Evolutionary conservation across 2,888 invertebrate genomes (phyloP).

Genomic region (Polietes domitor): DNA sequence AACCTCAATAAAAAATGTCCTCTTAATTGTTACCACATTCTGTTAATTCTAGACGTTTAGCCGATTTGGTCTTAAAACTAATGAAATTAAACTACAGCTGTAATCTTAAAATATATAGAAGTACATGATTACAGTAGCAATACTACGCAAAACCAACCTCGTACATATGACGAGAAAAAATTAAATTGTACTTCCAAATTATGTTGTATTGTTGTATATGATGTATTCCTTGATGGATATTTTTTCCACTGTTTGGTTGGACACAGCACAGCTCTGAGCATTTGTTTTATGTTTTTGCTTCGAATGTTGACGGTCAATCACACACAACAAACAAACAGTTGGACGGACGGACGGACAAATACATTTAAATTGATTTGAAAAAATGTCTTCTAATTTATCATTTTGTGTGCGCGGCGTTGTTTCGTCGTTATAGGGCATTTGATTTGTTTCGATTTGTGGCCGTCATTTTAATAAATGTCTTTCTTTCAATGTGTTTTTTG

Average conservation of each 20-base stretch:
- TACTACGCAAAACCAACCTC: neutral
- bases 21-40: too few species aligned
- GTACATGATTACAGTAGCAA: too few species aligned
- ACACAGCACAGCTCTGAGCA: constrained; percentile 6
- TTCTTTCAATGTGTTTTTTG: constrained; percentile 34
- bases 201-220: constrained; percentile 61
- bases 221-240: neutral
- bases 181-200: constrained; percentile 59
- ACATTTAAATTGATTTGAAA: constrained; percentile 60
- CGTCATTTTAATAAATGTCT: constrained; percentile 61
- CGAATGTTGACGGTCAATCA: constrained; percentile 27
- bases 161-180: constrained; percentile 13
- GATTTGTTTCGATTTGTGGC: constrained; percentile 63
- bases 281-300: neutral
- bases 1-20: too few species aligned
- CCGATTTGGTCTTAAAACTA: too few species aligned
- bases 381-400: constrained; percentile 65
- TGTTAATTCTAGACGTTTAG: too few species aligned
- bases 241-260: constrained; percentile 20
- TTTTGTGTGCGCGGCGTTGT: constrained; percentile 12
- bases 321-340: neutral
- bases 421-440: constrained; percentile 46
- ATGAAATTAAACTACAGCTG: too few species aligned
- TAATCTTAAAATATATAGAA: too few species aligned
- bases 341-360: constrained; percentile 43